Percentiles rank a stretch among this genome's conserved stretches.
Evolutionary conservation across 1,140 invertebrate species (phyloP).

Genomic region (Propsilocerus akamusi): DNA sequence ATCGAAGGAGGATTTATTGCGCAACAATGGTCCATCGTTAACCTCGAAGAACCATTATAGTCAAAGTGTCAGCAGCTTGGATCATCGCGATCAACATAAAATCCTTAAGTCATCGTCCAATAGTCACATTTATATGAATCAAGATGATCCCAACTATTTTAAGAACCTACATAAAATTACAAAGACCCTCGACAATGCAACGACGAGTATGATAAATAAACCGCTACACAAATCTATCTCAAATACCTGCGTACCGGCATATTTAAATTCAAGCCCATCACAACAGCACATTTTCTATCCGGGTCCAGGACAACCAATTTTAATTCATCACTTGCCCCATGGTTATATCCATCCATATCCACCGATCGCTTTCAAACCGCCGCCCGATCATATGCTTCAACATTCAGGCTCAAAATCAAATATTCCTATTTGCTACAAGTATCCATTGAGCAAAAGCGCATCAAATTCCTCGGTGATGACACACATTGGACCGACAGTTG

Average conservation of each 20-base stretch:
- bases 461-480: background rate
- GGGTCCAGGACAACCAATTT: background rate
- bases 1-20: background rate
- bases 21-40: too few species aligned
- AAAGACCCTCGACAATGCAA: background rate
- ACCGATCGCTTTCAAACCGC: too few species aligned
- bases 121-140: background rate
- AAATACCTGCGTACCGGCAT: slow-evolving; percentile 7
- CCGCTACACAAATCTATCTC: slow-evolving; percentile 2
- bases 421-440: slow-evolving; percentile 1
- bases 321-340: background rate
- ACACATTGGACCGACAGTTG: background rate
- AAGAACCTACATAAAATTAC: background rate
- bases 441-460: background rate
- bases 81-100: slow-evolving; percentile 4
- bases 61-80: background rate
- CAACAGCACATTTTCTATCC: background rate
- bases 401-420: too few species aligned
- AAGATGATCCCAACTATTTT: background rate
- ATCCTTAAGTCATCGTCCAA: background rate
- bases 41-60: too few species aligned
- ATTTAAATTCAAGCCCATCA: slow-evolving; percentile 12
- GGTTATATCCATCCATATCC: too few species aligned
- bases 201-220: background rate
- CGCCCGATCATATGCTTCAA: too few species aligned